Conservation (phyloP, 2,113 vertebrate species). For the Lepisosteus oculatus region DNA sequence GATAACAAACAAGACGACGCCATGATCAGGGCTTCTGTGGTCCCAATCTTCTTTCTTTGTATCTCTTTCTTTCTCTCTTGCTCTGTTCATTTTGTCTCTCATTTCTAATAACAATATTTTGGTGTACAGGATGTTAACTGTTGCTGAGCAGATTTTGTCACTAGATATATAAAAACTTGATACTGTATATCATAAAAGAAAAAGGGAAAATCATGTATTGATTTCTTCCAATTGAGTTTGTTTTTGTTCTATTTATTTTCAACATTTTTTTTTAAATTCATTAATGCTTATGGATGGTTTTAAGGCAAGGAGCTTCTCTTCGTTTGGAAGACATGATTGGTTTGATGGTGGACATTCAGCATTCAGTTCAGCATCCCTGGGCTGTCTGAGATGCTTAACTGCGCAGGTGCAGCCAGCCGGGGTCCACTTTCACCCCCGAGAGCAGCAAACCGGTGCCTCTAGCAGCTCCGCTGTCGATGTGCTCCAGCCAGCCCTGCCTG, state of each 20-base stretch:
- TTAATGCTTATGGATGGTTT: too few relatives aligned
- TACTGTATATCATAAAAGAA: conserved; percentile 69
- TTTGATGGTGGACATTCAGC: too few relatives aligned
- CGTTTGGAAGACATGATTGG: too few relatives aligned
- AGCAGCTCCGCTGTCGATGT: too few relatives aligned
- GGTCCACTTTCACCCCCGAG: too few relatives aligned
- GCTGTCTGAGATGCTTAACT: too few relatives aligned
- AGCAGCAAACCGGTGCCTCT: too few relatives aligned
- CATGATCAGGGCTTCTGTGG: conserved; percentile 36
- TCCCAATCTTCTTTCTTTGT: conserved; percentile 33
- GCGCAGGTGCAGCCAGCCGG: too few relatives aligned
- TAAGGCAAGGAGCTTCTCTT: too few relatives aligned
- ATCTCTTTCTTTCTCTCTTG: conserved; percentile 30
- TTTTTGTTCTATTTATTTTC: neutral
- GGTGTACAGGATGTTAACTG: conserved; percentile 67
- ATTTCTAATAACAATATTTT: conserved; percentile 41
- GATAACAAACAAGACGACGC: conserved; percentile 38
- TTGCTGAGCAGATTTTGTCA: conserved; percentile 65
- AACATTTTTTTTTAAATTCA: too few relatives aligned
- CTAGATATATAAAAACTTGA: conserved; percentile 59
- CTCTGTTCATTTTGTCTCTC: conserved; percentile 18
- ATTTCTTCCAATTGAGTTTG: conserved; percentile 24
- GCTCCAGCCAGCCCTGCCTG: too few relatives aligned
- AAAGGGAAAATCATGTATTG: conserved; percentile 4
- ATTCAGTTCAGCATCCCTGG: too few relatives aligned